A percentile compares a stretch with the other conserved stretches of the same genome.
Evolutionary conservation across 2,888 invertebrate genomes (phyloP).

Genomic region (Enchytraeus crypticus): DNA sequence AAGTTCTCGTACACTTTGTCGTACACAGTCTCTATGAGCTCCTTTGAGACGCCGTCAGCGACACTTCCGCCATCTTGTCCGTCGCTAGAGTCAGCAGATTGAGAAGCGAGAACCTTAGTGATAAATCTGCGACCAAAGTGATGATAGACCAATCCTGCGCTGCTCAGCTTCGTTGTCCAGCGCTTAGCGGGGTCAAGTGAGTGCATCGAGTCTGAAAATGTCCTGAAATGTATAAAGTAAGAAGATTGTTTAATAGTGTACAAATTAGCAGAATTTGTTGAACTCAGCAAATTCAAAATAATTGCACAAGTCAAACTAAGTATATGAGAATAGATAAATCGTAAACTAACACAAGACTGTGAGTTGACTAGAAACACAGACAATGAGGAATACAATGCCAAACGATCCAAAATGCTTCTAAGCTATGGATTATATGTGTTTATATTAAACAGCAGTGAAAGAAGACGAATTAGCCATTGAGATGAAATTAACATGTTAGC

Average conservation of each 20-base stretch:
- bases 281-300: too few species aligned
- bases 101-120: conserved; percentile 11
- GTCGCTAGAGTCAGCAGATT: not conserved
- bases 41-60: not conserved
- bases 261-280: not conserved
- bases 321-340: too few species aligned
- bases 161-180: conserved; percentile 66
- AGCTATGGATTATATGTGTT: too few species aligned
- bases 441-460: too few species aligned
- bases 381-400: too few species aligned
- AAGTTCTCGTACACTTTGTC: conserved; percentile 70
- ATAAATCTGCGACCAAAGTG: conserved; percentile 73
- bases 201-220: conserved; percentile 49
- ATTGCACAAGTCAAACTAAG: too few species aligned
- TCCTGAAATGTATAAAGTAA: conserved; percentile 33
- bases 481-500: too few species aligned
- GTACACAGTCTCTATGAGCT: conserved; percentile 40
- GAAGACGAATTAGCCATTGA: too few species aligned
- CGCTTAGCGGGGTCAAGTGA: conserved; percentile 37
- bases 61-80: not conserved
- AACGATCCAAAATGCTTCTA: too few species aligned
- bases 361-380: too few species aligned
- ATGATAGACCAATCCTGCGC: conserved; percentile 83
- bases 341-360: too few species aligned
- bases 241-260: not conserved